Evolutionary conservation across 2,888 invertebrate species (phyloP).

Genomic region (Agonopterix arenella): DNA sequence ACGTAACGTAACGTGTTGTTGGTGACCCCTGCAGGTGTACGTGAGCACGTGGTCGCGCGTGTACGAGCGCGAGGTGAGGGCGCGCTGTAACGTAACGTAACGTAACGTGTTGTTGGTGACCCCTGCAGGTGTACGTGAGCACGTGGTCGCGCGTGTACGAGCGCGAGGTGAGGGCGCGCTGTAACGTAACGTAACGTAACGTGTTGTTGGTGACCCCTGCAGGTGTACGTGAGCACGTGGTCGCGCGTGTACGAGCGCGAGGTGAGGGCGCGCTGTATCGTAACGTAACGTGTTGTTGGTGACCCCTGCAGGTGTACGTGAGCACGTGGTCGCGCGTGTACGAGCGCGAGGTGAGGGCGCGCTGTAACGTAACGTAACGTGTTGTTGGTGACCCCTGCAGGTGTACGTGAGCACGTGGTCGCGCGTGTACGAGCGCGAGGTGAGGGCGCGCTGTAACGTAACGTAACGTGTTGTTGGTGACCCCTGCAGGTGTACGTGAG

Average conservation of each 20-base stretch:
- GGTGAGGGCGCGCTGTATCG: no score
- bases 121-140: constrained; percentile 78
- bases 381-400: background rate
- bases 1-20: no score
- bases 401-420: constrained; percentile 87
- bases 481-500: constrained; percentile 77
- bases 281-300: background rate
- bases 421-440: constrained; percentile 93
- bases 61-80: constrained; percentile 92
- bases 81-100: no score
- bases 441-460: no score
- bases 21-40: constrained; percentile 62
- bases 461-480: background rate
- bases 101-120: background rate
- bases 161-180: constrained; percentile 78
- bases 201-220: background rate
- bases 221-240: constrained; percentile 84
- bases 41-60: constrained; percentile 89
- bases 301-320: constrained; percentile 74
- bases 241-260: constrained; percentile 93
- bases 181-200: no score
- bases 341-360: constrained; percentile 86
- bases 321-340: constrained; percentile 90
- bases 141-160: constrained; percentile 93
- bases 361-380: no score